A percentile compares a stretch with the other conserved stretches of the same genome.
Evolutionary conservation across 2,113 vertebrate genomes (phyloP).

Genomic region (Corvus moneduloides): DNA sequence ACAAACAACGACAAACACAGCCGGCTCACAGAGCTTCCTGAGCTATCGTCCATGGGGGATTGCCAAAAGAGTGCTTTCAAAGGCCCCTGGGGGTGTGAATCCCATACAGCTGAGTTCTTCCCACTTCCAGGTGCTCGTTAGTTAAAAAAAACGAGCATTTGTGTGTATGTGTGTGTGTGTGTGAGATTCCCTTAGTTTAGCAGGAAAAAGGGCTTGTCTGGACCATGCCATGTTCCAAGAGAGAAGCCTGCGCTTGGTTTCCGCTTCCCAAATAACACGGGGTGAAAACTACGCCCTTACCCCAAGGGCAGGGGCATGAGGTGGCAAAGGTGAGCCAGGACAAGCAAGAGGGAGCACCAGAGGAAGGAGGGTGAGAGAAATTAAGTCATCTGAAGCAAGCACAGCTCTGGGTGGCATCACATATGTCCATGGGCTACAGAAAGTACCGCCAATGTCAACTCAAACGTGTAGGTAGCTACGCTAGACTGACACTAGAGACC

Average conservation of each 20-base stretch:
- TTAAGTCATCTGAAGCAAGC: constrained; percentile 4
- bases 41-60: constrained; percentile 30
- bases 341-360: neutral
- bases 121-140: neutral
- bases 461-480: neutral
- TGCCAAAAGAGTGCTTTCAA: constrained; percentile 35
- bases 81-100: neutral
- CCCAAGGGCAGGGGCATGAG: neutral
- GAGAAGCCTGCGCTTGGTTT: neutral
- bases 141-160: neutral
- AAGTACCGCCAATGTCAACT: constrained; percentile 7
- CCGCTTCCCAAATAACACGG: neutral
- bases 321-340: neutral
- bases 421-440: neutral
- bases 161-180: neutral
- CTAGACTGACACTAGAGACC: constrained; percentile 44
- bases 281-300: neutral
- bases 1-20: constrained; percentile 61
- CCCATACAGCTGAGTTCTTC: neutral
- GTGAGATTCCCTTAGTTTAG: neutral
- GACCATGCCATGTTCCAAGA: constrained; percentile 26
- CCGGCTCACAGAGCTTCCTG: constrained; percentile 66
- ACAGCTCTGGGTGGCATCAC: constrained; percentile 25
- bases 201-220: constrained; percentile 26
- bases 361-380: constrained; percentile 14